phyloP scores from a whole-genome alignment of 1,140 invertebrate genomes.

The Portunus trituberculatus region DNA sequence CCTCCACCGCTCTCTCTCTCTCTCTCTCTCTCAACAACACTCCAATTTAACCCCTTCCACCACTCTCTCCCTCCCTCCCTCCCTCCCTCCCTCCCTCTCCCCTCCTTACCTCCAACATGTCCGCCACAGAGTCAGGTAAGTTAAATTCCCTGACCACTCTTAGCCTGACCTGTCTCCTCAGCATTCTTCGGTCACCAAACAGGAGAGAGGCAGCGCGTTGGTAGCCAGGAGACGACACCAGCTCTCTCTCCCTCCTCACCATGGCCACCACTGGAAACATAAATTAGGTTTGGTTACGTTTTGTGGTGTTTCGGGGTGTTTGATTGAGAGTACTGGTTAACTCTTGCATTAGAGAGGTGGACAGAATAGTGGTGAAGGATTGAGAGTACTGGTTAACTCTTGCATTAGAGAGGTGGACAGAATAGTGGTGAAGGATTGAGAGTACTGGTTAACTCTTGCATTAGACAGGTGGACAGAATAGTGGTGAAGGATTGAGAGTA shows the following conservation, averaged over 20 bases:
- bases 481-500: no score
- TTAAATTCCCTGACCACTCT: conserved; percentile 96
- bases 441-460: no score
- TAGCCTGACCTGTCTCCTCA: conserved; percentile 90
- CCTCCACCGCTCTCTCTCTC: background rate
- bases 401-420: no score
- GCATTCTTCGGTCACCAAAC: conserved; percentile 88
- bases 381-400: no score
- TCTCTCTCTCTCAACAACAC: background rate
- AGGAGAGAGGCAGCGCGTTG: conserved; percentile 88
- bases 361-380: no score
- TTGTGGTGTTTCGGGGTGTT: background rate
- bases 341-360: no score
- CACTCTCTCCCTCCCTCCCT: background rate
- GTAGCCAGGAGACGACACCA: conserved; percentile 89
- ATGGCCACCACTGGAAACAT: conserved; percentile 86
- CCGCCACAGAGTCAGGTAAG: conserved; percentile 93
- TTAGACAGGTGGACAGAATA: no score
- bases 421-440: no score
- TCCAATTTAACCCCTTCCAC: no score
- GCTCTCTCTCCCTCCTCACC: conserved; percentile 92
- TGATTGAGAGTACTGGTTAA: background rate
- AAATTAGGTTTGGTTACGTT: conserved; percentile 81
- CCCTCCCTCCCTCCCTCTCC: background rate
- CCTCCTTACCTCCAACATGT: conserved; percentile 86